Evolutionary conservation across 2,797 vertebrate species (phyloP), one percentile per base, ranked within the genome.

Genomic region (Sphenopsis melanotis): DNA sequence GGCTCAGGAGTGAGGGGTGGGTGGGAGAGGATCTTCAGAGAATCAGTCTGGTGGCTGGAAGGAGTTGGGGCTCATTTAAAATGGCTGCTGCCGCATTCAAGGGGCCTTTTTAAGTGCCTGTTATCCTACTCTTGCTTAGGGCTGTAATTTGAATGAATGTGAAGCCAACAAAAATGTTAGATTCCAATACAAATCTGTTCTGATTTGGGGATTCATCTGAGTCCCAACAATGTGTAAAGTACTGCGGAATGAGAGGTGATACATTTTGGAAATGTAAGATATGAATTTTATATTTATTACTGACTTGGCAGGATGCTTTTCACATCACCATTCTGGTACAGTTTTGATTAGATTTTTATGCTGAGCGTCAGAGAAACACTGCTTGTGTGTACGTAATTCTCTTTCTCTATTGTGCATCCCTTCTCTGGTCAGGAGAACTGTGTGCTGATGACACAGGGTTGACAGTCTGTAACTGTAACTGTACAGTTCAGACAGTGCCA

Each of bases 311-410:
- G 95, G 93, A 85, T 96, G 94, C 95, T 96, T 96, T 91, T 96
- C 94, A 87, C 93, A 88, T 96, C 93, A 79, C 93, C 85, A 94
- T 95, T 96, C 89, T 82, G 93, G 93, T 96, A 96, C 92, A 95
- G 34, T 96, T 97, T 94, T 96, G 94, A 97, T 97, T 96, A 96
- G 94, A 96, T 96, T 97, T 96, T 96, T 97, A 94, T 96, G 95
- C 95, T 97, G 96, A 97, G 93, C 80, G 84, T 93, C 0, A 11
- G 89, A 96, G 94, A 96, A 96, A 95, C 93, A 79, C 74, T 94
- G 94, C 76, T 90, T 0, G 37, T 95, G 85, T 93, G 74, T 94
- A 89, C 2, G 34, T 88, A 86, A 94, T 96, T 96, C 94, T 93
- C 83, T 57, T 77, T 94, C 41, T 63, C 83, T 93, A 83, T 90